Base-by-base conservation (phyloP, 2,797 vertebrate genomes). In the Myotis planiceps region DNA sequence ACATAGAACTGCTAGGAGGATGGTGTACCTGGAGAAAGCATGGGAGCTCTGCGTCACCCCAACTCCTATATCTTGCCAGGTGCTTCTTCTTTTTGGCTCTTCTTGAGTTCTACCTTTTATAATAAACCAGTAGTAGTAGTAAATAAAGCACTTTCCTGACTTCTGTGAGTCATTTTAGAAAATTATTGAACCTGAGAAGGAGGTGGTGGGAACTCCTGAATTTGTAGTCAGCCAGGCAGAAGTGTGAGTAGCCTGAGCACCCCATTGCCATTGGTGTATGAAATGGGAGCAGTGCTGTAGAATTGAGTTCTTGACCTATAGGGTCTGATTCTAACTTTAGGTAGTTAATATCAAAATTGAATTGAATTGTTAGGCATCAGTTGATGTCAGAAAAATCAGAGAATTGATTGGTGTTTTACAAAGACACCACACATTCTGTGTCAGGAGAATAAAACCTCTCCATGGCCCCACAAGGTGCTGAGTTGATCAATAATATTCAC, bases 11-110 rank as follows among this genome's bases (percentile, higher is more conserved):
- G 29, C n/a, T 65, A 12, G 19, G 12, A 42, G 21, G 9, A 42
- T 7, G 9, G 12, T 25, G 19, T 0, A 0, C 3, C 13, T 29
- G 8, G 2, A 74, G 19, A 74, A 5, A 42, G 18, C 1, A 6
- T 47, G 34, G 32, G 51, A 69, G 12, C 16, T 34, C 32, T 25
- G 0, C 1, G 2, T 19, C 49, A 21, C 5, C 16, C 2, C 5
- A 16, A 18, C 0, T 15, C 3, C 19, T 0, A 0, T 68, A 34
- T 18, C n/a, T 88, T 65, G 9, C 23, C 37, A 13, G 71, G 12
- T 63, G 1, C 13, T 27, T 45, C 37, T 63, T 63, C 27, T 32
- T 39, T 82, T 85, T 53, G 45, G 19, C 15, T 25, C 2, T 58
- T 55, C 60, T 19, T 39, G n/a, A 29, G 25, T 47, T 68, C 9